Evolutionary conservation across 2,888 invertebrate genomes (phyloP), one percentile per base, ranked within the genome.

Genomic region (Melangyna quadrimaculata): DNA sequence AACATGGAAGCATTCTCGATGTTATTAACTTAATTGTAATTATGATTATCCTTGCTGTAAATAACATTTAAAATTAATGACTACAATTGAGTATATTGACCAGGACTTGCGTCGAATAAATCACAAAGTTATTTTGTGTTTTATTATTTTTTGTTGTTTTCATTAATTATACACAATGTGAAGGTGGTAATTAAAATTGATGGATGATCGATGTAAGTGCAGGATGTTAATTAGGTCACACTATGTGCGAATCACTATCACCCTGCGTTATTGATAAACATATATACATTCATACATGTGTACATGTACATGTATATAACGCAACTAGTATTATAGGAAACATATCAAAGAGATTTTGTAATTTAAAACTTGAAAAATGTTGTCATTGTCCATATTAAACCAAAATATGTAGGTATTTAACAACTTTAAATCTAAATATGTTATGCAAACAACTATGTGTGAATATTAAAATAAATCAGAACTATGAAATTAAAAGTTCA

Each of bases 161-260:
- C 29, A 19, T 59, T 71, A 43, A 75, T 78, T 83, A 43, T 74
- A 57, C 73, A 74, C n/a, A 51, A n/a, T 78, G 57, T 32, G 51
- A 78, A 78, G 70, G 78, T 83, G 73, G 83, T 74, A 83, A 83
- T 78, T 83, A 74, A 78, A 78, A 83, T 78, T 78, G 83, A 83
- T 83, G 83, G 35, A 51, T 71, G 74, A 83, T 78, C 74, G 74
- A 78, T 74, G 74, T 74, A 59, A 83, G 70, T 74, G 70, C 35
- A 74, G 59, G 78, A 78, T 78, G 48, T 67, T 74, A 83, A 83
- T 75, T 65, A 65, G 83, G 78, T 83, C 83, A 78, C 83, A 35
- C 37, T 59, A 29, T 14, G 27, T 27, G 65, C 12, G 59, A 37
- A 45, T 77, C 57, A 69, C 14, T 12, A 57, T 17, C n/a, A 10